These are phyloP conservation scores for Limonius californicus DNA, from an alignment of 1,140 invertebrate genomes.

Conservation along the genomic window DNA sequence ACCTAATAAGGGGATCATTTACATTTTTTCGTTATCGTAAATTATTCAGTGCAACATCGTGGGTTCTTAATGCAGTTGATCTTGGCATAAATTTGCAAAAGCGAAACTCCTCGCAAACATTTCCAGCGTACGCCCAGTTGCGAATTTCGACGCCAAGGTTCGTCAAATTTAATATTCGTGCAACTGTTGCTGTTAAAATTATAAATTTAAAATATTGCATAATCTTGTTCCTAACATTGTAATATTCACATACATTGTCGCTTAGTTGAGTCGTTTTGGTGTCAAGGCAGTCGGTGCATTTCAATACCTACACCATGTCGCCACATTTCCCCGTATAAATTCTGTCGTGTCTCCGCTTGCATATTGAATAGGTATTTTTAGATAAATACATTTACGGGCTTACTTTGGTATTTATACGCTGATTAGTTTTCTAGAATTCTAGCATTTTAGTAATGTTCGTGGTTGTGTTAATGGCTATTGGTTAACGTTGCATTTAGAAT, in stretches of 20 bases:
- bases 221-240: conserved; percentile 7
- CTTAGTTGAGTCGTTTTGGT: neutral
- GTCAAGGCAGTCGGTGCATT: conserved; percentile 5
- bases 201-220: neutral
- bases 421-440: neutral
- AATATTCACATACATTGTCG: neutral
- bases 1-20: no score
- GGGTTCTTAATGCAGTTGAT: no score
- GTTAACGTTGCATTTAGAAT: neutral
- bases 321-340: conserved; percentile 6
- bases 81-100: no score
- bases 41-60: no score
- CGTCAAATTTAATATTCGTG: neutral
- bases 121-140: no score
- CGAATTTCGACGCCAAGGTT: no score
- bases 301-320: conserved; percentile 1
- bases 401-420: neutral
- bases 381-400: conserved; percentile 3
- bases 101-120: no score
- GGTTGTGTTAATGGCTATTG: neutral
- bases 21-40: no score
- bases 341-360: neutral
- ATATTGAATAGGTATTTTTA: conserved; percentile 1
- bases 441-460: no score
- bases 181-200: conserved; percentile 5